These are phyloP conservation scores for Emmelina monodactyla DNA, from an alignment of 2,888 invertebrate species.

Conservation along the genomic window DNA sequence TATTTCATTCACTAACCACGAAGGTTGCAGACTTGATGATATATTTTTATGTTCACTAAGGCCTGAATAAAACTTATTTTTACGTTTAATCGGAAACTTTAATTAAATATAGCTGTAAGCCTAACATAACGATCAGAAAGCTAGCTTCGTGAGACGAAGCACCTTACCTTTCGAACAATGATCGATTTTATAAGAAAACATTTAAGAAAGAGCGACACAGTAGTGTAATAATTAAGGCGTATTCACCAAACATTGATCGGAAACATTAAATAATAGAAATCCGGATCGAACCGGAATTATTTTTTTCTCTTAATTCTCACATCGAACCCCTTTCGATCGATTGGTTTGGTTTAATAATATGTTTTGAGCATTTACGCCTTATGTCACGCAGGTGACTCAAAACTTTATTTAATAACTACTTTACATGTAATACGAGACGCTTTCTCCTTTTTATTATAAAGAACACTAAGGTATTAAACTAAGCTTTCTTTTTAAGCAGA, in stretches of 20 bases:
- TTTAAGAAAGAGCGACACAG: slow-evolving; percentile 48
- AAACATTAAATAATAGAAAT: slow-evolving; percentile 63
- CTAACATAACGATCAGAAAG: slow-evolving; percentile 1
- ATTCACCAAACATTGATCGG: slow-evolving; percentile 55
- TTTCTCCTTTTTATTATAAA: slow-evolving; percentile 3
- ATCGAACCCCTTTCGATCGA: slow-evolving; percentile 59
- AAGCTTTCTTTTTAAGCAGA: slow-evolving; percentile 1
- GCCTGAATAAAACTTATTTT: no score
- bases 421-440: slow-evolving; percentile 1
- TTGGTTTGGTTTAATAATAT: slow-evolving; percentile 57
- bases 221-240: slow-evolving; percentile 62
- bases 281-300: slow-evolving; percentile 27
- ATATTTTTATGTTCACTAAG: no score
- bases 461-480: slow-evolving; percentile 12
- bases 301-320: background rate
- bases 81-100: no score
- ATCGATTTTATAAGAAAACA: slow-evolving; percentile 40
- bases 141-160: background rate
- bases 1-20: no score
- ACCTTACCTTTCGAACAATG: slow-evolving; percentile 33
- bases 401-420: slow-evolving; percentile 16
- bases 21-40: no score
- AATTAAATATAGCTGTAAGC: background rate
- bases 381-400: slow-evolving; percentile 47
- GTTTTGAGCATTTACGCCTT: slow-evolving; percentile 39